Evolutionary conservation across 2,888 invertebrate species (phyloP), one percentile per base, ranked within the genome.

Genomic region (Melieria omissa): DNA sequence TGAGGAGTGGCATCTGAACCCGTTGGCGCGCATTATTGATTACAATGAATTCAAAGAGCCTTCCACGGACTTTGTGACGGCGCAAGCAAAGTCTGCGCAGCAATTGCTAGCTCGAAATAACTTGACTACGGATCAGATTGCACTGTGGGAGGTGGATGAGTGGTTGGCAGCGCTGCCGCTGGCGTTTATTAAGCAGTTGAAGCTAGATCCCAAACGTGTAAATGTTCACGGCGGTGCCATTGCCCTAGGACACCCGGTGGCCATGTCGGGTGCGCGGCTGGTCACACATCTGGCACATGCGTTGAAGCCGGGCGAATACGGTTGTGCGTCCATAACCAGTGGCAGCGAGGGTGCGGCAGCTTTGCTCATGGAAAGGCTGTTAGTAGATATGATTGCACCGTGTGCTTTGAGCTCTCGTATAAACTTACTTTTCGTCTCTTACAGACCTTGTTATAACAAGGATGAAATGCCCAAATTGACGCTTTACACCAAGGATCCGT

Each of bases 221-320:
- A 98, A 97, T 86, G 89, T 96, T 9, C 95, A 99, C 85, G 98
- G 99, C 63, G 97, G 98, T 58, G 97, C 97, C 69, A 97, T 98
- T 14, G 95, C 96, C 82, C 89, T 98, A 54, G 98, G 98, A 5
- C 98, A 98, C 88, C 98, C 98, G 0, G 95, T 98, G 83, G 97
- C 98, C 69, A 97, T 98, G 95, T 98, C 98, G 3, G 98, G 98
- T 42, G 95, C 97, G 10, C 91, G 99, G 77, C 90, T 99, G 76
- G 91, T 97, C 14, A 93, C 93, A n/a, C 98, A 98, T 86, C 88
- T 99, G 80, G 94, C 93, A 49, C 96, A 98, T 86, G 90, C 93
- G 8, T 88, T 99, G 61, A 93, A 95, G 83, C 89, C 92, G 46
- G 97, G 97, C 10, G 90, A 98, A 86, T 94, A 94, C 81, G 99